phyloP scores from a whole-genome alignment of 1,140 invertebrate species.

The Glomeris maerens region DNA sequence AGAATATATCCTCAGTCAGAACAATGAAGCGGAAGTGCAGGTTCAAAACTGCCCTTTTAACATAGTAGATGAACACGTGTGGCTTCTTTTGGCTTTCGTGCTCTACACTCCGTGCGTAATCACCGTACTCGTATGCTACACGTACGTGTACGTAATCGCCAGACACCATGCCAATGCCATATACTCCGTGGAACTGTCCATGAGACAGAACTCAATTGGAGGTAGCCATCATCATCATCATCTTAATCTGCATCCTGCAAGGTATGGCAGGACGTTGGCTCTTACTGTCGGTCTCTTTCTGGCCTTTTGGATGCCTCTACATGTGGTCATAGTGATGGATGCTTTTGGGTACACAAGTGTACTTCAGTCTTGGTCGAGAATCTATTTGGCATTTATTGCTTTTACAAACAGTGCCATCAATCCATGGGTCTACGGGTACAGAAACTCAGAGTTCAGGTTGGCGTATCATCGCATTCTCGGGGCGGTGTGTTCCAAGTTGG shows the following conservation, averaged over 20 bases:
- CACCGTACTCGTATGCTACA: conserved; percentile 44
- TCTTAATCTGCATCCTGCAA: conserved; percentile 27
- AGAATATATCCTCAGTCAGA: conserved; percentile 19
- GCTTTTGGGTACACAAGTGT: conserved; percentile 36
- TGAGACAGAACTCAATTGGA: conserved; percentile 27
- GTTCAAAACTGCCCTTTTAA: conserved; percentile 12
- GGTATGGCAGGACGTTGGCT: conserved; percentile 46
- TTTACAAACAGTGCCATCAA: conserved; percentile 45
- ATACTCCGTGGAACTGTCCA: conserved; percentile 45
- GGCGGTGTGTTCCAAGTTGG: conserved; percentile 24
- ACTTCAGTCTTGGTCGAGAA: conserved; percentile 36
- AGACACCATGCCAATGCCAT: conserved; percentile 47
- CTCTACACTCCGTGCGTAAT: conserved; percentile 40
- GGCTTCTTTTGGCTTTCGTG: conserved; percentile 14
- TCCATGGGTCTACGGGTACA: conserved; percentile 52
- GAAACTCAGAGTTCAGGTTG: conserved; percentile 45
- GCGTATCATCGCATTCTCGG: conserved; percentile 43
- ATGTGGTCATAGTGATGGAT: conserved; percentile 43
- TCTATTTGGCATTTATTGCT: conserved; percentile 41
- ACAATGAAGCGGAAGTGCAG: conserved; percentile 18
- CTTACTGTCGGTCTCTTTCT: conserved; percentile 47
- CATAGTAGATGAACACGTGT: conserved; percentile 8
- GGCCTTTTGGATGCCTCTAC: conserved; percentile 46
- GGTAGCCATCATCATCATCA: conserved; percentile 18
- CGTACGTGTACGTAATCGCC: conserved; percentile 49